phyloP scores from a whole-genome alignment of 2,113 vertebrate genomes.

The Albula goreensis region DNA sequence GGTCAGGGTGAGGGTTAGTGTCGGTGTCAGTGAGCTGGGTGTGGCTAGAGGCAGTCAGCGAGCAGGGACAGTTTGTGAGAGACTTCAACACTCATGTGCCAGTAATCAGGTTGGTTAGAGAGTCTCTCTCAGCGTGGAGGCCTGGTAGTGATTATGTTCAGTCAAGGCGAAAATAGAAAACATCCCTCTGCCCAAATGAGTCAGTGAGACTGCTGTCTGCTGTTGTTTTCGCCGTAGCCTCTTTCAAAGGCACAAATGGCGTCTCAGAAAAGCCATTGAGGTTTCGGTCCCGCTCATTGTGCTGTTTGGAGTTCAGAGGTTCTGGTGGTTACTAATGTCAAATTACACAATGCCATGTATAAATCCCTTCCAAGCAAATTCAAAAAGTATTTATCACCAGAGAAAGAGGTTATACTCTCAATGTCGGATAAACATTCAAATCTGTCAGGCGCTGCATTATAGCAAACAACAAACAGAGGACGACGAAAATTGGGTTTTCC shows the following conservation, averaged over 20 bases:
- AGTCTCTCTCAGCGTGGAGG: neutral
- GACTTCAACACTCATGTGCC: neutral
- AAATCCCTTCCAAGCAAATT: slow-evolving; percentile 25
- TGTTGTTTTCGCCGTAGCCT: neutral
- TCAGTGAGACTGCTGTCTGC: neutral
- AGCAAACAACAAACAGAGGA: slow-evolving; percentile 50
- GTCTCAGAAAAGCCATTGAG: slow-evolving; percentile 2
- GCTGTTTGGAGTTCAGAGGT: neutral
- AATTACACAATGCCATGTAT: neutral
- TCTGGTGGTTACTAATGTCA: neutral
- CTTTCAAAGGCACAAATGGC: neutral
- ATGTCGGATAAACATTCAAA: slow-evolving; percentile 38
- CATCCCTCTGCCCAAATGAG: neutral
- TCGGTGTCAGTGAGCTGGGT: too few relatives aligned
- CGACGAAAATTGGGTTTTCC: slow-evolving; percentile 35
- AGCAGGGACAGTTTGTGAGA: neutral
- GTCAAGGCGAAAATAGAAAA: neutral
- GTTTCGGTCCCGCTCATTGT: neutral
- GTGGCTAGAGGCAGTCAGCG: neutral
- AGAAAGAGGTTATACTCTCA: slow-evolving; percentile 10
- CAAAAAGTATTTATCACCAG: slow-evolving; percentile 1
- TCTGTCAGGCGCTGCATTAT: slow-evolving; percentile 21
- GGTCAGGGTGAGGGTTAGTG: neutral
- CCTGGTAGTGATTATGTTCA: neutral
- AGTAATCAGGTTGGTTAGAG: neutral